Evolutionary conservation across 2,113 vertebrate species (phyloP).

Genomic region (Hippocampus guttulatus): DNA sequence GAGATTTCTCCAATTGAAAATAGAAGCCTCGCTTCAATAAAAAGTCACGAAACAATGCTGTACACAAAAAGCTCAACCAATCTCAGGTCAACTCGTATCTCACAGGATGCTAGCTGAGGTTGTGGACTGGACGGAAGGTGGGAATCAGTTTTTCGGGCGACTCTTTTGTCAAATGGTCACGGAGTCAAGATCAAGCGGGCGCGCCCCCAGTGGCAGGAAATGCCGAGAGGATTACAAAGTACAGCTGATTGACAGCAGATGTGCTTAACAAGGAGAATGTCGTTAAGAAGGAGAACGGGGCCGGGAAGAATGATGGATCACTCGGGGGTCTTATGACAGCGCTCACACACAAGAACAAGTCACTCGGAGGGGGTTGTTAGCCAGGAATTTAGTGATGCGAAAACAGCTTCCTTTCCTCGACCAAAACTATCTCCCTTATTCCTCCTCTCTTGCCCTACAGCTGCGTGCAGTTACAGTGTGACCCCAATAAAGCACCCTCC

Average conservation of each 20-base stretch:
- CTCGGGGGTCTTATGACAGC: conserved; percentile 2
- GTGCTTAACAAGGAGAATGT: conserved; percentile 65
- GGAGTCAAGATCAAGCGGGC: conserved; percentile 36
- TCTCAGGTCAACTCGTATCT: background rate
- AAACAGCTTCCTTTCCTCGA: conserved; percentile 26
- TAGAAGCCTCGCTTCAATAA: no score
- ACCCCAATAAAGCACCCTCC: conserved; percentile 70
- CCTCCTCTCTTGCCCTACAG: conserved; percentile 60
- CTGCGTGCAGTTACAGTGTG: conserved; percentile 75
- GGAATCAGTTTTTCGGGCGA: conserved; percentile 4
- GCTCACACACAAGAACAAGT: background rate
- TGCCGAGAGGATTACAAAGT: conserved; percentile 66
- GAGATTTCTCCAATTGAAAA: no score
- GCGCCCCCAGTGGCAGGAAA: conserved; percentile 62
- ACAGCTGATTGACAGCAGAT: conserved; percentile 73
- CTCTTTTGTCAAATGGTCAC: conserved; percentile 27
- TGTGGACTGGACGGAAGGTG: conserved; percentile 12
- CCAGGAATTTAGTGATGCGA: conserved; percentile 48
- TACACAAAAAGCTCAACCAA: no score
- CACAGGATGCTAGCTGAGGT: conserved; percentile 5
- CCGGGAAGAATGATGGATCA: conserved; percentile 36
- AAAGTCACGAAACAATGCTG: no score
- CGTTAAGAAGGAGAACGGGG: conserved; percentile 34
- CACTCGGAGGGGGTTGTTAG: conserved; percentile 21
- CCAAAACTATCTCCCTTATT: conserved; percentile 38